These are phyloP conservation scores for Gerris buenoi DNA, from an alignment of 1,140 invertebrate species.

Conservation along the genomic window DNA sequence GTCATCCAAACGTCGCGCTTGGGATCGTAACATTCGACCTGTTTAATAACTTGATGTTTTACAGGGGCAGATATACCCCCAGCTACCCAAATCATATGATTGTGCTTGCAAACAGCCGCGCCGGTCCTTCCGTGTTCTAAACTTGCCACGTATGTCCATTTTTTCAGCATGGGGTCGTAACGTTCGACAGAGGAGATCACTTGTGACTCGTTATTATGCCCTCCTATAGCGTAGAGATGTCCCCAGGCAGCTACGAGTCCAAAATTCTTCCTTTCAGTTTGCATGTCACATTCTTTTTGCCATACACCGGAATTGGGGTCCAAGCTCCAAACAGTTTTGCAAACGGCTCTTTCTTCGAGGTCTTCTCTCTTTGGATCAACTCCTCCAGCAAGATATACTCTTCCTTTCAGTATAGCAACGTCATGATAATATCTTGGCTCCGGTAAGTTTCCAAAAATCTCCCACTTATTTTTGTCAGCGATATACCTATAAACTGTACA, in stretches of 20 bases:
- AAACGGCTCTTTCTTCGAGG: not conserved
- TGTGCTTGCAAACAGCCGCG: not conserved
- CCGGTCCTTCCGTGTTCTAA: not conserved
- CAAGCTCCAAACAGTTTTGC: not conserved
- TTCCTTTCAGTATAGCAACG: slow-evolving; percentile 36
- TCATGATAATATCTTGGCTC: slow-evolving; percentile 42
- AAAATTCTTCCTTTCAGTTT: not conserved
- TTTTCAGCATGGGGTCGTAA: not conserved
- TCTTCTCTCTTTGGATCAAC: not conserved
- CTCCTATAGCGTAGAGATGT: not conserved
- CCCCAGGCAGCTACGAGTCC: not conserved
- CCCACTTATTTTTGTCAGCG: slow-evolving; percentile 38
- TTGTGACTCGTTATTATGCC: not conserved
- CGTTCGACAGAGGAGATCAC: not conserved
- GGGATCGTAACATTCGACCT: not conserved
- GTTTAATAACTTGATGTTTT: not conserved
- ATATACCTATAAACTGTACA: slow-evolving; percentile 40
- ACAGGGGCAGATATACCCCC: not conserved
- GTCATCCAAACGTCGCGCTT: not conserved
- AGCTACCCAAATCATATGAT: not conserved
- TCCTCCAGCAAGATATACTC: slow-evolving; percentile 36
- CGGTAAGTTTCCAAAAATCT: slow-evolving; percentile 39
- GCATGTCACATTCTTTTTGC: not conserved
- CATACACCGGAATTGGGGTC: not conserved
- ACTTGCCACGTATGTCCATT: not conserved